phyloP scores from a whole-genome alignment of 2,888 invertebrate genomes.

The Ariolimax columbianus region DNA sequence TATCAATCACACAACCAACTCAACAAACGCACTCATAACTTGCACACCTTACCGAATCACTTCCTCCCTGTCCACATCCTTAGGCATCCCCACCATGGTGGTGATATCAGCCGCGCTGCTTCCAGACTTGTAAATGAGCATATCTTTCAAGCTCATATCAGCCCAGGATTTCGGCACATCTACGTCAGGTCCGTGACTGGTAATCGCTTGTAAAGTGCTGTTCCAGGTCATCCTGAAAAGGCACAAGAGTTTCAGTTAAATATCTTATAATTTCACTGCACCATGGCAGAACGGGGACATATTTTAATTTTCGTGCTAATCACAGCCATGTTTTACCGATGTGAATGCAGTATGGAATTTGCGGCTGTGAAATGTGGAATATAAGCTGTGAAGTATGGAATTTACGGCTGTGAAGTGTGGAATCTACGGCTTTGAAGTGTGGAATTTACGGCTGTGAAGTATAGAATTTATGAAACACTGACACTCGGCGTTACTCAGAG shows the following conservation, averaged over 20 bases:
- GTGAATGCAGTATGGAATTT: no score
- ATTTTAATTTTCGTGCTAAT: no score
- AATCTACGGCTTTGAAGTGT: no score
- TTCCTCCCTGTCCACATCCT: constrained; percentile 41
- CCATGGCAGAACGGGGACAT: no score
- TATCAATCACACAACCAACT: neutral
- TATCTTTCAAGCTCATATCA: constrained; percentile 44
- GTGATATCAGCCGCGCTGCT: constrained; percentile 39
- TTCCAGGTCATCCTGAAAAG: constrained; percentile 40
- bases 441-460: no score
- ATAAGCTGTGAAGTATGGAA: no score
- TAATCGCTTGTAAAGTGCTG: constrained; percentile 33
- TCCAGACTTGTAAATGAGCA: constrained; percentile 41
- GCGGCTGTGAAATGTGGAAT: no score
- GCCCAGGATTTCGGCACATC: constrained; percentile 41
- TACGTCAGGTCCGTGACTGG: constrained; percentile 38
- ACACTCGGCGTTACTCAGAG: no score
- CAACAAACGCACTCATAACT: neutral
- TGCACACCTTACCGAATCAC: constrained; percentile 27
- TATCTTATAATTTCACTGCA: no score
- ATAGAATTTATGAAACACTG: no score
- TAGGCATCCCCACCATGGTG: constrained; percentile 39
- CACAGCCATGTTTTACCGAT: no score
- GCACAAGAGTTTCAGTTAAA: neutral
- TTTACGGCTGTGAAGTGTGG: no score